phyloP scores from a whole-genome alignment of 1,140 invertebrate species.

The Bombus soroeensis region DNA sequence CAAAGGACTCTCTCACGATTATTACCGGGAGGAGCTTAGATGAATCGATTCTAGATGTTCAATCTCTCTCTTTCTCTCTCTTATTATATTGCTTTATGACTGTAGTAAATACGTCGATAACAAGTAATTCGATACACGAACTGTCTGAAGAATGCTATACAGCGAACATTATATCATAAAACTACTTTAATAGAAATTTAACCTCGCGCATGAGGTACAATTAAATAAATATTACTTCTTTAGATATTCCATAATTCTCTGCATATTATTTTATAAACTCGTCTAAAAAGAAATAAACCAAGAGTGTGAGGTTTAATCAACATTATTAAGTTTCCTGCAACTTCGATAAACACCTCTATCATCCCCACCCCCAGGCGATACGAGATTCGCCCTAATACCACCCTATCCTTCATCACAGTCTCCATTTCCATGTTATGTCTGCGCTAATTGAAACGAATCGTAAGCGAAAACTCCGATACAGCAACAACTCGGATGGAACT shows the following conservation, averaged over 20 bases:
- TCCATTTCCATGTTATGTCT: background rate
- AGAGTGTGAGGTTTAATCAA: background rate
- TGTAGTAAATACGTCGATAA: conserved; percentile 7
- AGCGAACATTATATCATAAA: background rate
- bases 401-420: background rate
- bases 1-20: conserved; percentile 44
- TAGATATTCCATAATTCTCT: background rate
- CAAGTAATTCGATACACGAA: background rate
- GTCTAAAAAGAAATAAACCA: too few relatives aligned
- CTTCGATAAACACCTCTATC: background rate
- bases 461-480: background rate
- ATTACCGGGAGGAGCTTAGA: conserved; percentile 33
- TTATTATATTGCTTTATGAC: background rate
- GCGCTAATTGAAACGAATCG: conserved; percentile 39
- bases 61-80: conserved; percentile 1
- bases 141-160: background rate
- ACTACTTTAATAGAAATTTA: background rate
- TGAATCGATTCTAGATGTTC: conserved; percentile 36
- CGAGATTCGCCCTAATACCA: background rate
- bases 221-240: background rate
- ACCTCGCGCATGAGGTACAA: background rate
- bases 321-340: background rate
- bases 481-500: background rate
- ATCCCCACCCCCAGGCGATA: background rate
- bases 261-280: too few relatives aligned